These are phyloP conservation scores for Oreortyx pictus DNA, from an alignment of 2,797 vertebrate genomes.

Conservation along the genomic window DNA sequence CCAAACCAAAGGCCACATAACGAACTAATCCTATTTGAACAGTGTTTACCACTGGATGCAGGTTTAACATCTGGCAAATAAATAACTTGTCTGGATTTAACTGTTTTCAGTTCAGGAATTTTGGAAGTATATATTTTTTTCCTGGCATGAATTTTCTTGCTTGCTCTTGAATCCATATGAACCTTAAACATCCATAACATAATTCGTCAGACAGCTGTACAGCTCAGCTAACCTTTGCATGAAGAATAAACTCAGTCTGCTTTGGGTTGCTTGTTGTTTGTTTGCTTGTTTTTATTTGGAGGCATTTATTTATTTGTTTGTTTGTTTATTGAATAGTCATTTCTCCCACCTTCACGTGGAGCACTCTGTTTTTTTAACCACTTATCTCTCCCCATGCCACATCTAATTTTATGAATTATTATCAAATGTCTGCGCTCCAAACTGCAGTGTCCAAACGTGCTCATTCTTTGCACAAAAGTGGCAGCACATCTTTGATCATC, in stretches of 20 bases:
- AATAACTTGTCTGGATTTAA: not conserved
- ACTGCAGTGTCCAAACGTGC: not conserved
- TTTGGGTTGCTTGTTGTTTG: too few species aligned
- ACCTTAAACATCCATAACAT: not conserved
- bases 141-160: not conserved
- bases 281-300: too few species aligned
- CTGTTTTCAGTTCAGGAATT: not conserved
- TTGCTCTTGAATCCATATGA: not conserved
- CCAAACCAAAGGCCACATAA: not conserved
- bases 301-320: too few species aligned
- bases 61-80: not conserved
- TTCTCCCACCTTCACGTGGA: not conserved
- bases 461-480: not conserved
- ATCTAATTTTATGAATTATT: not conserved
- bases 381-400: not conserved
- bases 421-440: not conserved
- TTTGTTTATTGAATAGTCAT: accelerated
- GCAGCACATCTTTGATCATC: accelerated
- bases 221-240: not conserved
- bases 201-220: not conserved
- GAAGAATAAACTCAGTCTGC: not conserved
- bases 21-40: not conserved
- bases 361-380: not conserved
- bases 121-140: not conserved
- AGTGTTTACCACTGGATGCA: not conserved